Evolutionary conservation across 2,888 invertebrate species (phyloP).

Genomic region (Drosophila pseudotakahashii): DNA sequence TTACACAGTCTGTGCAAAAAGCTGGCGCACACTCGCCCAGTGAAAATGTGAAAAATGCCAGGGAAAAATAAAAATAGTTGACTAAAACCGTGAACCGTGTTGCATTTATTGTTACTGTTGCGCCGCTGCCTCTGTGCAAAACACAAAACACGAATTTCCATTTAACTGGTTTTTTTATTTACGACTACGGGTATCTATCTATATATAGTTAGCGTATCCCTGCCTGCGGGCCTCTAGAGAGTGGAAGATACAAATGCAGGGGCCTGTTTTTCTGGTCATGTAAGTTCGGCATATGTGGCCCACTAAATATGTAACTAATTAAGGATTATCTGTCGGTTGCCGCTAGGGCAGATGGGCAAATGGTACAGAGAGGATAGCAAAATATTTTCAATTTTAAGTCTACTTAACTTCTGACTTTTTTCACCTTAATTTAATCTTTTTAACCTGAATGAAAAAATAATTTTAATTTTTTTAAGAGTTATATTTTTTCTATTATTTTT

Average conservation of each 20-base stretch:
- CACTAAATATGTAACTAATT: conserved; percentile 73
- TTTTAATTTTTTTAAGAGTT: not conserved
- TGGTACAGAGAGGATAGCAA: not conserved
- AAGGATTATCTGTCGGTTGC: conserved; percentile 57
- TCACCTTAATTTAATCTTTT: not conserved
- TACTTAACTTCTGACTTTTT: not conserved
- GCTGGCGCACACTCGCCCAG: conserved; percentile 55
- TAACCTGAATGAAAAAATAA: not conserved
- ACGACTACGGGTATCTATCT: conserved; percentile 2
- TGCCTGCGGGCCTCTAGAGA: conserved; percentile 26
- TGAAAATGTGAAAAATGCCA: conserved; percentile 59
- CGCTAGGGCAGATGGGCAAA: conserved; percentile 3
- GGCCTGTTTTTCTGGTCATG: conserved; percentile 21
- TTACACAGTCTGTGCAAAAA: conserved; percentile 65
- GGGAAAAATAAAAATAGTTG: conserved; percentile 60
- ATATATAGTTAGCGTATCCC: conserved; percentile 35
- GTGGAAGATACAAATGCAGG: conserved; percentile 29
- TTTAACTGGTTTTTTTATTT: conserved; percentile 60
- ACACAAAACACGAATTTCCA: conserved; percentile 67
- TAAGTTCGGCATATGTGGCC: conserved; percentile 46
- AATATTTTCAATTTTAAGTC: conserved; percentile 1
- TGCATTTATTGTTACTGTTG: conserved; percentile 33
- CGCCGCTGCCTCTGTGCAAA: conserved; percentile 27
- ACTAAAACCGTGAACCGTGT: conserved; percentile 54
- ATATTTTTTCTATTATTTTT: not conserved